Base-by-base conservation (phyloP, 1,140 invertebrate genomes). In the Euschistus heros region DNA sequence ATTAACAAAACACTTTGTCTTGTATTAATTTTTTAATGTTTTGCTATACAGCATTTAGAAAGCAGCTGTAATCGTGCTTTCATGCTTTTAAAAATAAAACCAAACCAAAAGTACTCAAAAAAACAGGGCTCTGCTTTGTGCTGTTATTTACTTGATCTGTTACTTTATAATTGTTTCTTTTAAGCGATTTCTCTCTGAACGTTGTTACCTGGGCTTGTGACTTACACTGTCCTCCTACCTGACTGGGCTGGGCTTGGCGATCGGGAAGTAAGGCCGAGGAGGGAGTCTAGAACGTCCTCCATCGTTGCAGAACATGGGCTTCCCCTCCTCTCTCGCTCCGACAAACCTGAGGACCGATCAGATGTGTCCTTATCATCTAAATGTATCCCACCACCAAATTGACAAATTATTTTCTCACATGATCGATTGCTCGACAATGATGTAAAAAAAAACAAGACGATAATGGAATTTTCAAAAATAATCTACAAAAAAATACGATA, bases 241-340 rank as follows among this genome's bases (percentile, higher is more conserved):
- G 86, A 79, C 82, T 68, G 67, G 24, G 80, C 72, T 80, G 84
- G 80, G 70, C 81, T 79, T 67, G 84, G 85, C 68, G 84, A 80
- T 65, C 84, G 81, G 68, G 86, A 83, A 57, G 88, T 86, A 70
- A 94, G 82, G 70, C 89, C 91, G 73, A 94, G 82, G 69, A 95
- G 82, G 64, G 90, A 91, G 76, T 94, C 91, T 74, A 95, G 80
- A 63, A 94, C 92, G 80, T 96, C 92, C 80, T 94, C 92, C 74
- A 95, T 80, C 54, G 90, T 93, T 57, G 91, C 89, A 66, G 87
- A 88, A 70, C 84, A 84, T 59, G 88, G 86, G 70, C 87, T 90
- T 52, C 73, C 71, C 33, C 66, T 30, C 18, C 54, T 65, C 46
- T 67, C 30, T 14, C 59, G 26, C 60, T 68, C 67, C 27, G 26